Evolutionary conservation across 2,888 invertebrate species (phyloP).

Genomic region (Hesperia comma): DNA sequence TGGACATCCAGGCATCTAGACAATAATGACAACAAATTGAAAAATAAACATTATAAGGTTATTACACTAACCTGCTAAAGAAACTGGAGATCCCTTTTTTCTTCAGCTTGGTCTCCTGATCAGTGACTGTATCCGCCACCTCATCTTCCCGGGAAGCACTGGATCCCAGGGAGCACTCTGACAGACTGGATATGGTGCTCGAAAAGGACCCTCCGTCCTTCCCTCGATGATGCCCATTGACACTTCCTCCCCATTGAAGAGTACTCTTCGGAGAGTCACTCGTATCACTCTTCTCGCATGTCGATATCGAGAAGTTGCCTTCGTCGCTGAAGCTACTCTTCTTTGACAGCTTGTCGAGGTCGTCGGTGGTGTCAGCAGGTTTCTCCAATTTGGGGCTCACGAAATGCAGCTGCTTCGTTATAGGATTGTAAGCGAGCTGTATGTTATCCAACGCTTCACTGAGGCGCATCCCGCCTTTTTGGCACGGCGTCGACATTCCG

Average conservation of each 20-base stretch:
- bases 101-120: conserved; percentile 76
- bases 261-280: conserved; percentile 81
- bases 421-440: conserved; percentile 89
- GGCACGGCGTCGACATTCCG: conserved; percentile 73
- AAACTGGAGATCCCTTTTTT: conserved; percentile 86
- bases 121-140: conserved; percentile 55
- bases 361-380: conserved; percentile 61
- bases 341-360: conserved; percentile 75
- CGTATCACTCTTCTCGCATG: conserved; percentile 80
- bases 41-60: not conserved
- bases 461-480: conserved; percentile 84
- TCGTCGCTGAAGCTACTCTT: conserved; percentile 82
- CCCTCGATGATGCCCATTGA: conserved; percentile 79
- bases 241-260: conserved; percentile 76
- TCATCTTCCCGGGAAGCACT: conserved; percentile 81
- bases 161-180: conserved; percentile 88
- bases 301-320: conserved; percentile 78
- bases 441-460: conserved; percentile 89
- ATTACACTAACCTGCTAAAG: conserved; percentile 84
- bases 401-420: conserved; percentile 88
- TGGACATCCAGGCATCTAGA: too few species aligned
- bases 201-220: conserved; percentile 86
- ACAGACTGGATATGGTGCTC: conserved; percentile 88
- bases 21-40: too few species aligned
- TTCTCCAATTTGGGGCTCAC: conserved; percentile 78